Evolutionary conservation across 2,888 invertebrate species (phyloP).

Genomic region (Drosophila stalkeri): DNA sequence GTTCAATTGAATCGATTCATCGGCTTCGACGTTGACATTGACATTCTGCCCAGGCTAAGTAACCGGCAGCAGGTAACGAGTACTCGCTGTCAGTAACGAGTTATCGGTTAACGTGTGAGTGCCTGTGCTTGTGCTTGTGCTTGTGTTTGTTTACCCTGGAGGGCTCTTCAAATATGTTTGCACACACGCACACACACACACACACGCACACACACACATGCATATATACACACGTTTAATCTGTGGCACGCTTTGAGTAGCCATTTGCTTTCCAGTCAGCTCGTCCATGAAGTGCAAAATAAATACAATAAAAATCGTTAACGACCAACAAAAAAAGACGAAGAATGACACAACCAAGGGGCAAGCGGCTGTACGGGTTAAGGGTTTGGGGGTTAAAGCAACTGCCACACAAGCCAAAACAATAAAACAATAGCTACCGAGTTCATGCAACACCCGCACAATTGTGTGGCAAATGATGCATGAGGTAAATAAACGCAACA

Average conservation of each 20-base stretch:
- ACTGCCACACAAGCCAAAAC: constrained; percentile 43
- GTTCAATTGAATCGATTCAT: constrained; percentile 2
- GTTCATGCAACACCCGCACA: neutral
- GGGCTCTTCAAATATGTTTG: constrained; percentile 37
- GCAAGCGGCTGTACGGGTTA: neutral
- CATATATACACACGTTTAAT: constrained; percentile 12
- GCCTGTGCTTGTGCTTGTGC: neutral
- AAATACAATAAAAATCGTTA: constrained; percentile 66
- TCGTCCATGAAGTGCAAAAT: constrained; percentile 62
- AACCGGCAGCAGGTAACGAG: constrained; percentile 9
- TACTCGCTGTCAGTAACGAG: constrained; percentile 10
- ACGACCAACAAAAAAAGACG: constrained; percentile 25
- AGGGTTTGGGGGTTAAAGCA: constrained; percentile 2
- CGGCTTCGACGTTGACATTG: neutral
- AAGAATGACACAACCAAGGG: neutral
- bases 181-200: constrained; percentile 6
- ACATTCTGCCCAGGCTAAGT: neutral
- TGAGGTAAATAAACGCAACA: constrained; percentile 45
- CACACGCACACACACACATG: constrained; percentile 15
- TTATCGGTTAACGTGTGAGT: constrained; percentile 9
- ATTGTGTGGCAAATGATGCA: constrained; percentile 47
- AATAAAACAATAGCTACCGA: constrained; percentile 51
- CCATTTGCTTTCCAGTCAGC: constrained; percentile 25
- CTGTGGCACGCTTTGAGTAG: constrained; percentile 26
- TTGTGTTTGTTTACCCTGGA: constrained; percentile 26